These are phyloP conservation scores for Phaethornis superciliosus DNA, from an alignment of 2,113 vertebrate species.

Conservation along the genomic window DNA sequence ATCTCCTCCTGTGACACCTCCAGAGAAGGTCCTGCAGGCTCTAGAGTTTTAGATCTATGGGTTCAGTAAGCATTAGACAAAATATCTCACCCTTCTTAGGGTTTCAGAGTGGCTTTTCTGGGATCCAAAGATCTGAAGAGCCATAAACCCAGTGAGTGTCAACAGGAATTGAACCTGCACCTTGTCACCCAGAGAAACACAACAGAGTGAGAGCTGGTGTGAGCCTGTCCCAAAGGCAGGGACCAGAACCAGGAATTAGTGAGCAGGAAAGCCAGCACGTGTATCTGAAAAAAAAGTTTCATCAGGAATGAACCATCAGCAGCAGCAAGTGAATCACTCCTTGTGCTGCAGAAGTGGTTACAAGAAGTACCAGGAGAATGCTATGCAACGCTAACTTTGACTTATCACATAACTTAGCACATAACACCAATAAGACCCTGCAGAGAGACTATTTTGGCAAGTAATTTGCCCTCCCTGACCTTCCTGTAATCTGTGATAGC, in stretches of 20 bases:
- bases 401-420: constrained; percentile 57
- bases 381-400: constrained; percentile 67
- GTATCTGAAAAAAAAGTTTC: not conserved
- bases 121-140: not conserved
- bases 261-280: not conserved
- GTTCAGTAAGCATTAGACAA: not conserved
- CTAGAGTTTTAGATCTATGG: not conserved
- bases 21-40: not conserved
- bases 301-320: not conserved
- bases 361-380: constrained; percentile 18
- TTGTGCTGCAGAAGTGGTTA: not conserved
- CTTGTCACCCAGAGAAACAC: not conserved
- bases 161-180: not conserved
- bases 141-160: not conserved
- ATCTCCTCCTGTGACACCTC: fast-evolving
- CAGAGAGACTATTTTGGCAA: constrained; percentile 61
- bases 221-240: not conserved
- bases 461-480: constrained; percentile 66
- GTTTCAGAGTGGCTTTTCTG: not conserved
- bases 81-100: not conserved
- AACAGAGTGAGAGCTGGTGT: not conserved
- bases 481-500: constrained; percentile 46
- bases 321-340: not conserved
- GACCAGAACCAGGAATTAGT: not conserved
- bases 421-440: constrained; percentile 37